A percentile compares a stretch with the other conserved stretches of the same genome.
Conservation (phyloP, 2,797 vertebrate genomes). For the Uromys caudimaculatus region DNA sequence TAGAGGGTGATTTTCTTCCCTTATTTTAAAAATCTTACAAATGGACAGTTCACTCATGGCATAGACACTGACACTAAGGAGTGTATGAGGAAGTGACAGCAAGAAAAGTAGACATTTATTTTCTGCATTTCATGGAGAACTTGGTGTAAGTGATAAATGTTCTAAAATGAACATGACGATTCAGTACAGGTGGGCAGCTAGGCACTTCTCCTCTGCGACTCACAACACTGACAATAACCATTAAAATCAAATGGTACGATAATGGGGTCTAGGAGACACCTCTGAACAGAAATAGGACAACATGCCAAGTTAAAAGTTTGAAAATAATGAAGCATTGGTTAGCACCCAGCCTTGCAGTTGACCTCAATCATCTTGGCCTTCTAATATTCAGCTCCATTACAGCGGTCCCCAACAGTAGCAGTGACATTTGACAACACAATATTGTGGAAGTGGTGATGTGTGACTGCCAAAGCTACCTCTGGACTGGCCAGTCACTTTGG, state of each 20-base stretch:
- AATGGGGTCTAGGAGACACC: background rate
- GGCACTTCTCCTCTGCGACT: background rate
- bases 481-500: no score
- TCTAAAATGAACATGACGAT: background rate
- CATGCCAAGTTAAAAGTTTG: background rate
- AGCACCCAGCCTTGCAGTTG: background rate
- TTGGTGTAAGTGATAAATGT: background rate
- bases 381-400: background rate
- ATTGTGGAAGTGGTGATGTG: background rate
- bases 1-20: constrained; percentile 12
- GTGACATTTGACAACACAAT: background rate
- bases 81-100: background rate
- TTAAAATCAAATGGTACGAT: background rate
- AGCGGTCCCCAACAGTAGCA: background rate
- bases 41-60: background rate
- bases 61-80: background rate
- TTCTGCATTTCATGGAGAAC: background rate
- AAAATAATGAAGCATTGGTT: background rate
- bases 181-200: background rate
- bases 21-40: constrained; percentile 24
- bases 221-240: background rate
- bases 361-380: background rate
- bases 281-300: background rate
- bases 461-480: background rate
- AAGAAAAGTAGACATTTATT: background rate